A percentile compares a stretch with the other conserved stretches of the same genome.
These are phyloP conservation scores for Nautilus pompilius DNA, from an alignment of 1,140 invertebrate genomes.

Conservation along the genomic window DNA sequence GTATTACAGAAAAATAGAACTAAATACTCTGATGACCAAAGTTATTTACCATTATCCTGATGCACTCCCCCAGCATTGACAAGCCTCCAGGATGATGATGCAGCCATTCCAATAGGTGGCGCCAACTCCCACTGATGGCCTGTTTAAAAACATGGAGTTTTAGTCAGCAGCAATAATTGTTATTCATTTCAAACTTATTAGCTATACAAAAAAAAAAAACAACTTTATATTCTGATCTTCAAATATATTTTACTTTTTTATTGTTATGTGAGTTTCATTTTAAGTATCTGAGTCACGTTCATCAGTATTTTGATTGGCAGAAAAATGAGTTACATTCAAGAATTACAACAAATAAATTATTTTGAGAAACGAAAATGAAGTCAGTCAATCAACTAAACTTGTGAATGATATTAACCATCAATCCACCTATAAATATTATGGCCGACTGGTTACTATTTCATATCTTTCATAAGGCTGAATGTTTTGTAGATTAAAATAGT, in stretches of 20 bases:
- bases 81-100: slow-evolving; percentile 49
- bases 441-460: too few relatives aligned
- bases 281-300: too few relatives aligned
- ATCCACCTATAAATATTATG: too few relatives aligned
- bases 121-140: slow-evolving; percentile 55
- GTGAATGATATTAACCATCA: too few relatives aligned
- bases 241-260: not conserved
- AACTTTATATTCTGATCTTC: not conserved
- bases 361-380: too few relatives aligned
- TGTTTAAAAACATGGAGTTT: slow-evolving; percentile 21
- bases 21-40: not conserved
- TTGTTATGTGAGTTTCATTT: too few relatives aligned
- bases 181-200: not conserved
- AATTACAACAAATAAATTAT: too few relatives aligned
- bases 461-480: not conserved
- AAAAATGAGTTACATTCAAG: not conserved
- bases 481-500: not conserved
- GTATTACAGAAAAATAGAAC: too few relatives aligned
- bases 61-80: slow-evolving; percentile 52
- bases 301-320: not conserved
- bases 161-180: not conserved
- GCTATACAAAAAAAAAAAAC: slow-evolving; percentile 6
- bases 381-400: too few relatives aligned
- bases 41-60: slow-evolving; percentile 39
- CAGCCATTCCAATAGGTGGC: slow-evolving; percentile 30